Evolutionary conservation across 2,888 invertebrate genomes (phyloP).

Genomic region (Orchestes rusci): DNA sequence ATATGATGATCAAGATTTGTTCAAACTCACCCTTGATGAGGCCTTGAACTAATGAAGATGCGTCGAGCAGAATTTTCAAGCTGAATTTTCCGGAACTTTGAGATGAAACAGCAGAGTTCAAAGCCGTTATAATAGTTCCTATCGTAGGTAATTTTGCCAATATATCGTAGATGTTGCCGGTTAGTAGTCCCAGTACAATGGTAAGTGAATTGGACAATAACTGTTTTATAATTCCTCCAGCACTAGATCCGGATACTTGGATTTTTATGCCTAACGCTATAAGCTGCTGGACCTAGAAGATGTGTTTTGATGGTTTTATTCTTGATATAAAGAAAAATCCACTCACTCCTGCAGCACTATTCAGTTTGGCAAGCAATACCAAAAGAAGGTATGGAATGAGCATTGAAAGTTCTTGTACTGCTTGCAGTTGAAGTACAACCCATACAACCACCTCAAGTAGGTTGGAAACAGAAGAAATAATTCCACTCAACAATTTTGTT

Average conservation of each 20-base stretch:
- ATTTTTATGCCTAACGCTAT: background rate
- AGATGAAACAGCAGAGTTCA: background rate
- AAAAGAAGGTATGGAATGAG: conserved; percentile 4
- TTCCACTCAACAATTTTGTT: conserved; percentile 1
- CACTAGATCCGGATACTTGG: no score
- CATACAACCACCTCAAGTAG: background rate
- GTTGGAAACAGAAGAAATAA: background rate
- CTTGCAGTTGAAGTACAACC: conserved; percentile 4
- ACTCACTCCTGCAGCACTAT: conserved; percentile 9
- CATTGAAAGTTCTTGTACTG: background rate
- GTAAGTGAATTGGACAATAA: background rate
- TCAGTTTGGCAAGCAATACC: conserved; percentile 3
- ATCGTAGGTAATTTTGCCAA: background rate
- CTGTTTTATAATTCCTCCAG: no score
- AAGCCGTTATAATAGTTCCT: background rate
- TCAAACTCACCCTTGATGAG: background rate
- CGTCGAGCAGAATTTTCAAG: background rate
- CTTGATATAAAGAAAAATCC: background rate
- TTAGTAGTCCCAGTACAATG: background rate
- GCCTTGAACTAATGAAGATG: background rate
- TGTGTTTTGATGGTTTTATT: background rate
- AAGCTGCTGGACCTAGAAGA: background rate
- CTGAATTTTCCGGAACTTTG: background rate
- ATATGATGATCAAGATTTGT: background rate
- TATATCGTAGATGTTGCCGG: background rate